phyloP scores from a whole-genome alignment of 2,113 vertebrate genomes.

The Clupea harengus region DNA sequence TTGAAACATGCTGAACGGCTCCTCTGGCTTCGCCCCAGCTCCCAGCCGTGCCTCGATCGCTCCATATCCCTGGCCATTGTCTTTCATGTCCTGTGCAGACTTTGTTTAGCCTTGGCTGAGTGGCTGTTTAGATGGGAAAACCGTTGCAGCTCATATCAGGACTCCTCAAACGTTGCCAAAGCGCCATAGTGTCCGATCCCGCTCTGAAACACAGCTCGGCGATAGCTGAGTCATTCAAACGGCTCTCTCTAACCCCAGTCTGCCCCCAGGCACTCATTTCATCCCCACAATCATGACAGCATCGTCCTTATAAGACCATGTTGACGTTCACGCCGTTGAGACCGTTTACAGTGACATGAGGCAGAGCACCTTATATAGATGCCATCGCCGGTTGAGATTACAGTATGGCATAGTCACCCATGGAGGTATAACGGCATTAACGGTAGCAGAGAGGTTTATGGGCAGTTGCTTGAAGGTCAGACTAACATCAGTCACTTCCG shows the following conservation, averaged over 20 bases:
- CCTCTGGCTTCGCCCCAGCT: conserved; percentile 22
- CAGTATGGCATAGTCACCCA: conserved; percentile 45
- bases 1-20: conserved; percentile 19
- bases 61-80: conserved; percentile 57
- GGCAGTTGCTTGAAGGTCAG: conserved; percentile 46
- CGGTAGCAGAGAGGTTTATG: conserved; percentile 35
- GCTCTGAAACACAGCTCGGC: conserved; percentile 50
- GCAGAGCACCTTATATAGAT: conserved; percentile 66
- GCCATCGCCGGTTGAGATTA: conserved; percentile 45
- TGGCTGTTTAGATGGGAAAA: conserved; percentile 22
- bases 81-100: conserved; percentile 50
- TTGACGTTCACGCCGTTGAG: conserved; percentile 64
- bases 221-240: conserved; percentile 54
- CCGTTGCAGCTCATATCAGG: conserved; percentile 27
- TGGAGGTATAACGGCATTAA: conserved; percentile 18
- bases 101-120: conserved; percentile 21
- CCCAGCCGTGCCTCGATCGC: not conserved
- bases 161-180: conserved; percentile 43
- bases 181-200: conserved; percentile 37
- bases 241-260: not conserved
- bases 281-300: conserved; percentile 41
- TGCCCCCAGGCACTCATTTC: conserved; percentile 33
- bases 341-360: conserved; percentile 53
- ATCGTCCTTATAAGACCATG: conserved; percentile 75
- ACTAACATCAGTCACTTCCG: conserved; percentile 10